Evolutionary conservation across 2,113 vertebrate species (phyloP).

Genomic region (Tinamus guttatus): DNA sequence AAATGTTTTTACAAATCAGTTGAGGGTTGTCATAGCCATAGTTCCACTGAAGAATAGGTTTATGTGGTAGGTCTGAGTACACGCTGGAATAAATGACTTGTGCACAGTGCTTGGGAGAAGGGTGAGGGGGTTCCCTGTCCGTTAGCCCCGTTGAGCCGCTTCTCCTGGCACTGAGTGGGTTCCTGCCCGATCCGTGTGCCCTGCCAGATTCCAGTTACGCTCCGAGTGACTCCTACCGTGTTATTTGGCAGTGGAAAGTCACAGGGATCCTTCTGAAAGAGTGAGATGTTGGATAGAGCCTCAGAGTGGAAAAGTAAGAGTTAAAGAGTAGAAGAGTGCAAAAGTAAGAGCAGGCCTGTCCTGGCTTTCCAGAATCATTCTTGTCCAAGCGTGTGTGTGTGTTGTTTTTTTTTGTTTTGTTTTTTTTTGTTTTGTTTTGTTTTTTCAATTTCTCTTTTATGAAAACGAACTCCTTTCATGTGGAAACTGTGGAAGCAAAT

Average conservation of each 20-base stretch:
- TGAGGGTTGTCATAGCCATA: neutral
- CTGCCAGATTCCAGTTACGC: neutral
- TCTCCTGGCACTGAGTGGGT: neutral
- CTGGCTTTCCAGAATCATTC: neutral
- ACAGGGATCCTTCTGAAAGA: neutral
- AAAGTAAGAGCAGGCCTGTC: neutral
- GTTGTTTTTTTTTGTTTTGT: too few species aligned
- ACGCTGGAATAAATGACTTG: neutral
- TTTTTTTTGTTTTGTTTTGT: too few species aligned
- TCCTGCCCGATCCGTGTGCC: fast-evolving
- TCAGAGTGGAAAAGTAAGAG: neutral
- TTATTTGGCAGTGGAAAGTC: neutral
- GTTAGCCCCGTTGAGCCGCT: neutral
- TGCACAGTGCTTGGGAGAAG: neutral
- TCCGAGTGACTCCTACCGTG: neutral
- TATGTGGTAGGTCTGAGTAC: neutral
- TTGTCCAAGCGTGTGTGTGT: neutral
- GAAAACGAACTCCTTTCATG: neutral
- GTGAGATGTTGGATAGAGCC: fast-evolving
- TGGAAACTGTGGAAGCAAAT: neutral
- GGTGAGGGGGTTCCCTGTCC: neutral
- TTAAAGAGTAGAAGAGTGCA: too few species aligned
- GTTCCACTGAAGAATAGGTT: neutral
- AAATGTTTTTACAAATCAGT: neutral
- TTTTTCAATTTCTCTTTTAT: neutral